Evolutionary conservation across 2,797 vertebrate genomes (phyloP), one percentile per base, ranked within the genome.

Genomic region (Phylloscopus collybita): DNA sequence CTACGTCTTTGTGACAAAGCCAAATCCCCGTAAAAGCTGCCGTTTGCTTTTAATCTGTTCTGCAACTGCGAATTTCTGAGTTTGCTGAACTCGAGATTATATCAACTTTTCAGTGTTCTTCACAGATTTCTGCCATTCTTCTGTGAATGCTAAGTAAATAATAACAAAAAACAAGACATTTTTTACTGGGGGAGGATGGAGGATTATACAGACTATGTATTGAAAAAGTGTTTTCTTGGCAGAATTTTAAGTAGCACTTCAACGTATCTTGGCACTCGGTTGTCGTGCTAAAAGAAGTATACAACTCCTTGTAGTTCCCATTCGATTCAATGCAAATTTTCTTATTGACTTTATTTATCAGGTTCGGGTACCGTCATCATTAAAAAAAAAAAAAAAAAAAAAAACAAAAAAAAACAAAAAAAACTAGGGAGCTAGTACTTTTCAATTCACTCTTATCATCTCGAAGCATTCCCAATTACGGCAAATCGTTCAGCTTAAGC

Each of bases 361-460:
- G 50, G 10, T 89, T 82, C 11, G 6, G 11, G 15, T 54, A 47
- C 60, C 6, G 10, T 47, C 71, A 91, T 25, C 9, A 25, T 25
- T 64, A 1, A 30, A 12, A 40, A 30, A 18, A n/a, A 29, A 18
- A n/a, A 53, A n/a, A 49, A 34, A 25, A 12, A 40, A 30, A 18
- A n/a, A 29, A 18, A n/a, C 47, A n/a, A 49, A 34, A 25, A 1
- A 30, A 12, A 40, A 30, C 16, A n/a, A 29, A 18, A n/a, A 53
- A n/a, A 49, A 34, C 21, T 23, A 57, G 42, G 47, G 72, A 90
- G 71, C 29, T 57, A 47, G 23, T 70, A 88, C 61, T 91, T 92
- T 93, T 83, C 73, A 92, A 81, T 93, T 94, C 90, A 74, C 45
- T 70, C 61, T 95, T 95, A 95, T 93, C 91, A 90, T 40, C 66